phyloP scores from a whole-genome alignment of 2,797 vertebrate species.

The Phataginus tetradactyla region DNA sequence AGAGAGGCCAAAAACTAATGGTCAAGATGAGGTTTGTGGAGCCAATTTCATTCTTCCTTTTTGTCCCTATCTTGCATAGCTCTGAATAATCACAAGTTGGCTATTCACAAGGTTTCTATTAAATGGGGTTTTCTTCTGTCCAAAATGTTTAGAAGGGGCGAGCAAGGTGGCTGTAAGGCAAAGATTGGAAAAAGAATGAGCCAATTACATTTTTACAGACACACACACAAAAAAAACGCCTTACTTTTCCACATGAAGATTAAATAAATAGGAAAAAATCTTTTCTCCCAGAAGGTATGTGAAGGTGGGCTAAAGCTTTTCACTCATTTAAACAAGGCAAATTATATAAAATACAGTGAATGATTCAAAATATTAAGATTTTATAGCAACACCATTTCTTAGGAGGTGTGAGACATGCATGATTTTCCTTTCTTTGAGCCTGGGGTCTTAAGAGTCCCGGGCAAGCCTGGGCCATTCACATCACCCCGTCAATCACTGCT shows the following conservation, averaged over 20 bases:
- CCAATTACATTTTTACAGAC: conserved; percentile 60
- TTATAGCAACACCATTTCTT: conserved; percentile 77
- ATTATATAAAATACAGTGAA: conserved; percentile 76
- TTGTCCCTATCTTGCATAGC: not conserved
- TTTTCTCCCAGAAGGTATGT: not conserved
- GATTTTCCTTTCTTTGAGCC: conserved; percentile 77
- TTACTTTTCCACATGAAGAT: conserved; percentile 51
- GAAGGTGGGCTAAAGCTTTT: conserved; percentile 43
- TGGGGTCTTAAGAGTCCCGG: conserved; percentile 77
- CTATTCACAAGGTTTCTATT: conserved; percentile 41
- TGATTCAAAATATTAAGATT: conserved; percentile 81
- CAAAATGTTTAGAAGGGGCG: conserved; percentile 71
- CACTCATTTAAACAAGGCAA: conserved; percentile 72
- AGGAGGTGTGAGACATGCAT: conserved; percentile 54
- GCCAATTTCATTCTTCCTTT: not conserved
- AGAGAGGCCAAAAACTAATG: conserved; percentile 40
- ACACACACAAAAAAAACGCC: not conserved
- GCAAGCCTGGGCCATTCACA: conserved; percentile 76
- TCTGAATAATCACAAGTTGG: conserved; percentile 67
- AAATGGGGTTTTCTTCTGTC: conserved; percentile 36
- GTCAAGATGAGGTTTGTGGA: not conserved
- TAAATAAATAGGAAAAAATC: conserved; percentile 57
- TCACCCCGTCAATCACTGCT: conserved; percentile 77
- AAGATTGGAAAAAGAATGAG: conserved; percentile 51
- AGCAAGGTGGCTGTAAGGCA: conserved; percentile 51